Conservation (phyloP, 92 coral and sea anemone genomes). For the Siderastrea siderea region DNA sequence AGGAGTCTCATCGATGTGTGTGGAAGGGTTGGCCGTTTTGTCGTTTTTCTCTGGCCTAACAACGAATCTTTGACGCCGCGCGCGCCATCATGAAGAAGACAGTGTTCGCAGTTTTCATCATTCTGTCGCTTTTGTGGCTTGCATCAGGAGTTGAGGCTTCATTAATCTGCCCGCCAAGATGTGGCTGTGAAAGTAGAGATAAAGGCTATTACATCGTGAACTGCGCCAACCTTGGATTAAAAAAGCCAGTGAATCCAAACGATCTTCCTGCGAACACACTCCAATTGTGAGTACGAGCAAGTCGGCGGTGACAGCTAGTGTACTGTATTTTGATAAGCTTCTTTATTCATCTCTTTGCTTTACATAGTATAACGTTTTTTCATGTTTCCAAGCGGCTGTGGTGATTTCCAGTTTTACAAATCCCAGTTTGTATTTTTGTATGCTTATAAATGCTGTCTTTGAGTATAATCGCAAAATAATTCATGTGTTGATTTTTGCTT, state of each 20-base stretch:
- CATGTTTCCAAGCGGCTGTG: too few relatives aligned
- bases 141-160: constrained; percentile 11
- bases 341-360: too few relatives aligned
- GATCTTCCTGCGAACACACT: constrained; percentile 26
- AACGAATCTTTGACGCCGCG: constrained; percentile 7
- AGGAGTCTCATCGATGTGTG: background rate
- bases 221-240: constrained; percentile 21
- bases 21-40: background rate
- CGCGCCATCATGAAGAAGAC: constrained; percentile 33
- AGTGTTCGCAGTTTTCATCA: constrained; percentile 21
- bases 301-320: background rate
- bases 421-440: background rate
- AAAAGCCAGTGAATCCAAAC: constrained; percentile 14
- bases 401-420: too few relatives aligned
- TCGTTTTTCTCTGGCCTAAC: constrained; percentile 4
- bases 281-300: constrained; percentile 12
- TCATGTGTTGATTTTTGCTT: constrained; percentile 9
- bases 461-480: background rate
- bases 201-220: background rate
- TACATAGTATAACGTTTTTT: too few relatives aligned
- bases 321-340: background rate
- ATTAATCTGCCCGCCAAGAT: constrained; percentile 30
- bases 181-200: background rate
- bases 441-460: background rate
- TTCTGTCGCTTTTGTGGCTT: constrained; percentile 35